A percentile compares a stretch with the other conserved stretches of the same genome.
Evolutionary conservation across 2,888 invertebrate species (phyloP).

Genomic region (Geotrupes spiniger): DNA sequence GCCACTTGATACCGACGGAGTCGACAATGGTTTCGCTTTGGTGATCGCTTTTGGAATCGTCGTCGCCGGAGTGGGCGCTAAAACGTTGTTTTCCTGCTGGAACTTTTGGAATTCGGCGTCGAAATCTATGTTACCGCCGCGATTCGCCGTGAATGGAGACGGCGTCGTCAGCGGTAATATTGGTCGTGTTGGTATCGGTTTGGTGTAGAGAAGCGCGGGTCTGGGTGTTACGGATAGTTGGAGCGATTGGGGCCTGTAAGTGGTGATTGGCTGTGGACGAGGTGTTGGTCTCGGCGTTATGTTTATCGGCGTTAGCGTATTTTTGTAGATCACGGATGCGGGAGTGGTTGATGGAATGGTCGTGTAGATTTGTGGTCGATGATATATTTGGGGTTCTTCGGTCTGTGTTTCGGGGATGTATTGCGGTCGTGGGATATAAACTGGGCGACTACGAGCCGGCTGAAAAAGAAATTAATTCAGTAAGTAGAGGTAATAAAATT

Average conservation of each 20-base stretch:
- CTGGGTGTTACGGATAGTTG: constrained; percentile 61
- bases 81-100: constrained; percentile 63
- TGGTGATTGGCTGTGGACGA: constrained; percentile 62
- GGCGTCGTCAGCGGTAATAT: constrained; percentile 23
- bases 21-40: constrained; percentile 42
- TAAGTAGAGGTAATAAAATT: too few relatives aligned
- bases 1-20: constrained; percentile 47
- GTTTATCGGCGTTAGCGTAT: constrained; percentile 53
- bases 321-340: constrained; percentile 44
- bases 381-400: constrained; percentile 32
- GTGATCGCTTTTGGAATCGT: constrained; percentile 37
- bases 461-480: too few relatives aligned
- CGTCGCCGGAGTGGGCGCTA: constrained; percentile 55
- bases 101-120: constrained; percentile 74
- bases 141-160: constrained; percentile 26
- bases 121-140: constrained; percentile 55
- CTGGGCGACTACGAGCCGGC: constrained; percentile 44
- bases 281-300: constrained; percentile 59
- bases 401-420: constrained; percentile 31
- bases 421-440: constrained; percentile 44
- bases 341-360: constrained; percentile 54
- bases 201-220: constrained; percentile 48
- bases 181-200: constrained; percentile 38
- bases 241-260: constrained; percentile 61
- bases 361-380: constrained; percentile 32